These are phyloP conservation scores for Setipinna tenuifilis DNA, from an alignment of 2,797 vertebrate genomes.

Conservation along the genomic window DNA sequence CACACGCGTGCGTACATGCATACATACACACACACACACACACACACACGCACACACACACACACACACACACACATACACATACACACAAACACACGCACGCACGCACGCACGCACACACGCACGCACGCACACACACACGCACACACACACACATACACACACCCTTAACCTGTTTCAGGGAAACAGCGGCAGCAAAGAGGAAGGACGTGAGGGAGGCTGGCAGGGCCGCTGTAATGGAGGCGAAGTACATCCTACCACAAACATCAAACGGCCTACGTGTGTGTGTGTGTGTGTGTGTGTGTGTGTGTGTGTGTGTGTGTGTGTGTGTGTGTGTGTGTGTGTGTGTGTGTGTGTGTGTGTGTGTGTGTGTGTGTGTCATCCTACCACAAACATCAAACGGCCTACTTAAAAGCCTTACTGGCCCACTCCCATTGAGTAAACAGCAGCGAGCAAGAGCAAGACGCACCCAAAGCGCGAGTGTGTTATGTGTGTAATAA, in stretches of 20 bases:
- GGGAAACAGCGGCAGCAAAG: slow-evolving; percentile 25
- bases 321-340: too few species aligned
- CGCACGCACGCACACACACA: too few species aligned
- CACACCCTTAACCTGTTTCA: slow-evolving; percentile 15
- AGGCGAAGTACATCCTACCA: slow-evolving; percentile 41
- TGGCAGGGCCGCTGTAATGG: slow-evolving; percentile 38
- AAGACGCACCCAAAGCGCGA: neutral
- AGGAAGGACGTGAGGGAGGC: slow-evolving; percentile 39
- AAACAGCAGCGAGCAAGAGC: neutral
- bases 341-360: too few species aligned
- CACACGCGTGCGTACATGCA: neutral
- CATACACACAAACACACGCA: neutral
- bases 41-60: slow-evolving; percentile 5
- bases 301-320: too few species aligned
- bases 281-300: too few species aligned
- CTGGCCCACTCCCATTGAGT: neutral
- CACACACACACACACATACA: neutral
- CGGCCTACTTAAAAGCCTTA: slow-evolving; percentile 24
- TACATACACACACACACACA: slow-evolving; percentile 10
- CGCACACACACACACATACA: too few species aligned
- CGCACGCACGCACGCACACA: too few species aligned
- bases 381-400: slow-evolving; percentile 43
- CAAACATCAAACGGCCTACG: slow-evolving; percentile 44
- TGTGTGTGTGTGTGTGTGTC: too few species aligned
- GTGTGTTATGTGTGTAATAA: neutral